These are phyloP conservation scores for Chlorodrepanis virens DNA, from an alignment of 2,113 vertebrate species.

Conservation along the genomic window DNA sequence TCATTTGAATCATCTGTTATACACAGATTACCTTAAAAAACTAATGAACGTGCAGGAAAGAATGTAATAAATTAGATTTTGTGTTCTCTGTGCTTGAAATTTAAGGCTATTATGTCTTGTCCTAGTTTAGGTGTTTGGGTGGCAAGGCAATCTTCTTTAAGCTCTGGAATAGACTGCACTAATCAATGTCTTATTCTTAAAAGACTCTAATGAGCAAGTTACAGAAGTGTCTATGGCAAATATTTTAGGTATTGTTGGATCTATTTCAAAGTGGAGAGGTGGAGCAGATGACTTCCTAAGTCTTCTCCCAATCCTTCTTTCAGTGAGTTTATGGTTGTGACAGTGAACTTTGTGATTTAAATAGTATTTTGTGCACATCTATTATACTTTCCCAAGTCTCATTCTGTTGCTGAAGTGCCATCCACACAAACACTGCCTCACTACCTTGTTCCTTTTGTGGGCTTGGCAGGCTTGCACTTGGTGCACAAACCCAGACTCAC, in stretches of 20 bases:
- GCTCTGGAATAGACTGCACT: neutral
- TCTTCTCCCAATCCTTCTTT: neutral
- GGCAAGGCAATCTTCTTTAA: neutral
- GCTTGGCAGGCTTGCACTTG: neutral
- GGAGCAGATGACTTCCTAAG: neutral
- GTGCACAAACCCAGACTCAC: neutral
- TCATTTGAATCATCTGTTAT: neutral
- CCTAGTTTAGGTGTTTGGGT: neutral
- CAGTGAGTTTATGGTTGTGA: neutral
- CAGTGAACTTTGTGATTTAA: neutral
- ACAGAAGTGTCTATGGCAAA: neutral
- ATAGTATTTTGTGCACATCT: neutral
- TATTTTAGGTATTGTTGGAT: neutral
- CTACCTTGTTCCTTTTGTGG: neutral
- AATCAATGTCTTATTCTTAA: neutral
- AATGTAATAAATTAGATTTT: neutral
- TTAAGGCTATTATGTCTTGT: neutral
- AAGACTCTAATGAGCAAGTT: neutral
- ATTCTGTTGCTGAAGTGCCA: neutral
- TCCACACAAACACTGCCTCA: neutral
- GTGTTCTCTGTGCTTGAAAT: neutral
- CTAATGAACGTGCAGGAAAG: neutral
- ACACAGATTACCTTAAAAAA: neutral
- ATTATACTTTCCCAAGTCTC: neutral
- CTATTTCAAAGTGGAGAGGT: neutral